phyloP scores from a whole-genome alignment of 2,113 vertebrate genomes.

The Thinocorus orbignyianus region DNA sequence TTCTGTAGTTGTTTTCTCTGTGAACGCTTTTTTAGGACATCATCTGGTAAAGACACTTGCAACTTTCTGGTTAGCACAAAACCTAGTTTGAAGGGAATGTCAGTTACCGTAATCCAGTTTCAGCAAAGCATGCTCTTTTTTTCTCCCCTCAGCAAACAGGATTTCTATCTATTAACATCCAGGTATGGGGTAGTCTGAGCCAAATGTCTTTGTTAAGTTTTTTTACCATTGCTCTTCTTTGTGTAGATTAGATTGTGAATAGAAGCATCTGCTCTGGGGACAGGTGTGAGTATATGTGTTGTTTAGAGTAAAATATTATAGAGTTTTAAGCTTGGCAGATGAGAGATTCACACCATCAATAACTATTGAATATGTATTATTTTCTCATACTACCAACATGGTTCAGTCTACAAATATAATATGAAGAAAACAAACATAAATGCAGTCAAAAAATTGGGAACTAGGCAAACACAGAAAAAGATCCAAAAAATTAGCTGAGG shows the following conservation, averaged over 20 bases:
- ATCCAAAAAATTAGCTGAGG: neutral
- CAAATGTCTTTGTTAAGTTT: neutral
- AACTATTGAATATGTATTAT: neutral
- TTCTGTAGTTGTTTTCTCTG: neutral
- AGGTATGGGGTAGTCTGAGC: neutral
- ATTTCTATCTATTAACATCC: neutral
- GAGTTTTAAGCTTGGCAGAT: neutral
- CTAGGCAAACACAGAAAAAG: neutral
- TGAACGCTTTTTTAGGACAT: neutral
- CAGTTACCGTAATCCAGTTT: neutral
- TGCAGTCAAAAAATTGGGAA: neutral
- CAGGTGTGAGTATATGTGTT: neutral
- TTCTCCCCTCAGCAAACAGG: neutral
- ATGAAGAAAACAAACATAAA: neutral
- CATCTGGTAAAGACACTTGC: neutral
- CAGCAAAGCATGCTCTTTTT: neutral
- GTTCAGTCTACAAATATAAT: neutral
- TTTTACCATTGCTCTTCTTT: neutral
- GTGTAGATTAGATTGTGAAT: neutral
- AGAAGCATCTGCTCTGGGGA: neutral
- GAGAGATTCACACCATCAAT: neutral
- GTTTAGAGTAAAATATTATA: neutral
- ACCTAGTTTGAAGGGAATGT: neutral
- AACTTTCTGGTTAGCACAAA: neutral
- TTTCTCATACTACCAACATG: neutral